phyloP scores from a whole-genome alignment of 2,797 vertebrate genomes.

The Sebastes kiyomatsui region DNA sequence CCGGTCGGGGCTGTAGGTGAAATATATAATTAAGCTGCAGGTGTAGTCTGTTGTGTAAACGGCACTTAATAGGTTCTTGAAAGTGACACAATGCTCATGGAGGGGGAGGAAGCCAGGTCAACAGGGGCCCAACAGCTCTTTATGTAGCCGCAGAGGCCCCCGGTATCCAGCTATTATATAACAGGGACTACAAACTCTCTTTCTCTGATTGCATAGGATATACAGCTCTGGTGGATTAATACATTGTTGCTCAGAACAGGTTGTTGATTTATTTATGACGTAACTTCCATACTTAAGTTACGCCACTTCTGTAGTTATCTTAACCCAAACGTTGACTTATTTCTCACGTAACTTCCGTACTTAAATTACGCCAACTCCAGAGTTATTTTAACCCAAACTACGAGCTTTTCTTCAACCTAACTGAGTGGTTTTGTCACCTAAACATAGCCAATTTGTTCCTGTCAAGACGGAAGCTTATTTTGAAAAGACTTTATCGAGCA shows the following conservation, averaged over 20 bases:
- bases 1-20: neutral
- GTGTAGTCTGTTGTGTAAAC: neutral
- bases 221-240: neutral
- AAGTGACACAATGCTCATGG: neutral
- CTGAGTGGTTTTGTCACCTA: too few relatives aligned
- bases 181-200: neutral
- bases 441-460: too few relatives aligned
- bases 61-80: neutral
- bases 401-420: too few relatives aligned
- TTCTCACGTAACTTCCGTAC: fast-evolving
- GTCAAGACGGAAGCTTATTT: too few relatives aligned
- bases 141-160: neutral
- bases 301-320: fast-evolving
- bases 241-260: neutral
- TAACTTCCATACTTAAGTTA: fast-evolving
- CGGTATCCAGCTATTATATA: neutral
- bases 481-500: too few relatives aligned
- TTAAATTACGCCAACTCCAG: fast-evolving
- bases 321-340: too few relatives aligned
- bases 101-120: neutral
- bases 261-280: too few relatives aligned
- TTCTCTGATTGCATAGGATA: neutral
- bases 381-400: too few relatives aligned
- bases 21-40: neutral
- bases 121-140: neutral